A percentile compares a stretch with the other conserved stretches of the same genome.
phyloP scores from a whole-genome alignment of 2,797 vertebrate genomes.

The Pseudotriccus pelzelni region DNA sequence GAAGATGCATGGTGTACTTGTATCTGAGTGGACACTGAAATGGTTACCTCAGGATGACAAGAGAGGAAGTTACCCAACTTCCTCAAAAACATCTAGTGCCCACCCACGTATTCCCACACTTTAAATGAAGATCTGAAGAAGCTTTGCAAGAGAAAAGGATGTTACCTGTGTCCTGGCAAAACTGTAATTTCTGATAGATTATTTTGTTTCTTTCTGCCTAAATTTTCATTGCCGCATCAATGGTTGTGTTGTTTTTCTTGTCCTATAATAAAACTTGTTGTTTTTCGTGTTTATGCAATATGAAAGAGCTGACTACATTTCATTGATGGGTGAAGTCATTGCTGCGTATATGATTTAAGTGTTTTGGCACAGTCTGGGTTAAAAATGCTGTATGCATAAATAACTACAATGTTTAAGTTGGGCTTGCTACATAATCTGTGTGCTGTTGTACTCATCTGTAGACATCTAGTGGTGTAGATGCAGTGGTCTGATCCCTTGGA shows the following conservation, averaged over 20 bases:
- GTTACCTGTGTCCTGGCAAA: slow-evolving; percentile 65
- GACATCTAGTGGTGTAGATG: background rate
- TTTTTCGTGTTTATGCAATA: background rate
- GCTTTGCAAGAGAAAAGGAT: slow-evolving; percentile 42
- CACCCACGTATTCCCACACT: background rate
- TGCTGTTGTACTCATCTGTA: background rate
- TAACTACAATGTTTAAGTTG: background rate
- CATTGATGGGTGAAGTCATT: background rate
- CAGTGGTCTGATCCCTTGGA: background rate
- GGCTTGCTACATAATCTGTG: background rate
- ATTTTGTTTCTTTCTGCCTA: background rate
- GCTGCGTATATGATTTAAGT: background rate
- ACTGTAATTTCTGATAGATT: background rate
- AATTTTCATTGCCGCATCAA: background rate
- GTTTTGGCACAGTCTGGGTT: background rate
- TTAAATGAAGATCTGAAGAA: slow-evolving; percentile 15
- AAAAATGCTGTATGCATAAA: background rate
- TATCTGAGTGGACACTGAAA: background rate
- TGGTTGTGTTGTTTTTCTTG: background rate
- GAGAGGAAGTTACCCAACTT: background rate
- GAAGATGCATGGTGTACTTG: background rate
- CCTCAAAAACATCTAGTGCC: background rate
- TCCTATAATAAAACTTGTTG: background rate
- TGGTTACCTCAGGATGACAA: background rate
- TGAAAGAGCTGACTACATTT: slow-evolving; percentile 17